Percentiles rank a stretch among this genome's conserved stretches.
phyloP scores from a whole-genome alignment of 2,888 invertebrate species.

The Polymixis flavicincta region DNA sequence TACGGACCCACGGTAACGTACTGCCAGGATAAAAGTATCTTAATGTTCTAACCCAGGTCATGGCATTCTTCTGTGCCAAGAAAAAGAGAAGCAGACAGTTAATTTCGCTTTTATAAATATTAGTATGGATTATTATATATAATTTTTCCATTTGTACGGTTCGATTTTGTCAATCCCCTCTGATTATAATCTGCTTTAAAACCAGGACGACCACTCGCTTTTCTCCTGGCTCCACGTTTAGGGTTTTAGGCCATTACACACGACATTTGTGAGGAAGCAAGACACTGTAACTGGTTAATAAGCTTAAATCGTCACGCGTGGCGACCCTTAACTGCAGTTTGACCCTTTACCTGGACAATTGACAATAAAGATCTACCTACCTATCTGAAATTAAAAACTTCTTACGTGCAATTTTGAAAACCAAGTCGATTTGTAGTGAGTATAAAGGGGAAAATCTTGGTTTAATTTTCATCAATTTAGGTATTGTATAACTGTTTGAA shows the following conservation, averaged over 20 bases:
- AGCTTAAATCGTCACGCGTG: slow-evolving; percentile 64
- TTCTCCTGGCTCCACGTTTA: slow-evolving; percentile 54
- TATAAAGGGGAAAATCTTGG: background rate
- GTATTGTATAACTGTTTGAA: background rate
- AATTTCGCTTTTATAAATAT: background rate
- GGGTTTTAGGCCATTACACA: slow-evolving; percentile 66
- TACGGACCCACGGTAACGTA: background rate
- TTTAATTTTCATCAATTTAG: background rate
- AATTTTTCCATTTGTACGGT: background rate
- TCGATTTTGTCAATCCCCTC: background rate
- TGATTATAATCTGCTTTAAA: background rate
- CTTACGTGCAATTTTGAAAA: background rate
- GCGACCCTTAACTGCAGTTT: slow-evolving; percentile 46
- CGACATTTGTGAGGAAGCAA: slow-evolving; percentile 65
- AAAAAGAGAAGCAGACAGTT: background rate
- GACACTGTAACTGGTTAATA: slow-evolving; percentile 66
- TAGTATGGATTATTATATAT: background rate
- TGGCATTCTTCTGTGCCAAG: too few species aligned
- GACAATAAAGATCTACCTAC: background rate
- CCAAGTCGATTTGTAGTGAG: background rate
- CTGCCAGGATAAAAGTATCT: background rate
- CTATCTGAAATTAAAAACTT: slow-evolving; percentile 18
- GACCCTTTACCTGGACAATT: slow-evolving; percentile 53
- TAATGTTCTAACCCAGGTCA: too few species aligned
- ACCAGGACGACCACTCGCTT: background rate